Percentiles rank a stretch among this genome's conserved stretches.
phyloP scores from a whole-genome alignment of 64 coral and sea anemone genomes.

The Actinia tenebrosa region DNA sequence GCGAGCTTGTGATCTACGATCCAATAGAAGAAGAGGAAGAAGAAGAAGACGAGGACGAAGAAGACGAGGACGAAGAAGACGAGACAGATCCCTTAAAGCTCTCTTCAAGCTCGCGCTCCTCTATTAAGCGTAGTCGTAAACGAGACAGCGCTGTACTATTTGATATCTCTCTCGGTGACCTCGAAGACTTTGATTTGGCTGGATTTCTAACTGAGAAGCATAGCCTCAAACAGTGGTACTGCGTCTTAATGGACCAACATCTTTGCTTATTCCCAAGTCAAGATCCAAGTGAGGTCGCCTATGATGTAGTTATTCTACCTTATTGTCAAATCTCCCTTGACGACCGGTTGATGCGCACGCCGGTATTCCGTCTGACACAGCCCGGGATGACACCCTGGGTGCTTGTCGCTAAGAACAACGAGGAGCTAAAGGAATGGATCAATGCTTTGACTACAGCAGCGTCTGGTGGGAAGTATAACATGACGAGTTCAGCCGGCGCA shows the following conservation, averaged over 20 bases:
- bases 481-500: not conserved
- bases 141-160: slow-evolving; percentile 91
- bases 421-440: slow-evolving; percentile 93
- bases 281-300: slow-evolving; percentile 86
- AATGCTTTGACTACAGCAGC: slow-evolving; percentile 82
- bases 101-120: slow-evolving; percentile 35
- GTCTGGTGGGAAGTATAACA: slow-evolving; percentile 67
- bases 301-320: slow-evolving; percentile 91
- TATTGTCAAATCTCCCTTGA: slow-evolving; percentile 98
- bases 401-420: slow-evolving; percentile 68
- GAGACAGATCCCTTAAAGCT: slow-evolving; percentile 12
- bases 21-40: slow-evolving; percentile 76
- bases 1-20: slow-evolving; percentile 84
- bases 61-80: not conserved
- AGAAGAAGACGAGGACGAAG: slow-evolving; percentile 37
- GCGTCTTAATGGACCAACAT: slow-evolving; percentile 93
- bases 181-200: slow-evolving; percentile 73
- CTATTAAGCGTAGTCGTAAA: slow-evolving; percentile 73
- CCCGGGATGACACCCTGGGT: slow-evolving; percentile 88
- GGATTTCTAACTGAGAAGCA: slow-evolving; percentile 86
- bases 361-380: slow-evolving; percentile 89
- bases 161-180: slow-evolving; percentile 81
- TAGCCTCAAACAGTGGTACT: slow-evolving; percentile 89
- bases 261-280: slow-evolving; percentile 91
- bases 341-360: slow-evolving; percentile 76